These are phyloP conservation scores for Anseranas semipalmata DNA, from an alignment of 2,113 vertebrate genomes.

Conservation along the genomic window DNA sequence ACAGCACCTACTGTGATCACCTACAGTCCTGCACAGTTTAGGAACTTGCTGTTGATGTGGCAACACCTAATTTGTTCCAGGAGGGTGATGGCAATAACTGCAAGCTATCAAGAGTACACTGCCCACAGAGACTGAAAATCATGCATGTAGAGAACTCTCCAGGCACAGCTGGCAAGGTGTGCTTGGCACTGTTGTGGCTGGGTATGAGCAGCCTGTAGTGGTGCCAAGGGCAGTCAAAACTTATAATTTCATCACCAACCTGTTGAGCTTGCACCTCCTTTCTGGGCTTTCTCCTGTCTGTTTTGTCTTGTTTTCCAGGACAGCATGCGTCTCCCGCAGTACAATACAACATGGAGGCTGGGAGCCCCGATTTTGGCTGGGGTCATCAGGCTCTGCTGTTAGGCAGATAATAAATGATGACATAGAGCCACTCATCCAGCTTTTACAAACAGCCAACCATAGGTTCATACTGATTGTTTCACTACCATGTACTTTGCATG, in stretches of 20 bases:
- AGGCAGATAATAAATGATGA: neutral
- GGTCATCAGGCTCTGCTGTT: neutral
- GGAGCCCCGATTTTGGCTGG: neutral
- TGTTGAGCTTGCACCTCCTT: neutral
- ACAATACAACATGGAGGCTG: neutral
- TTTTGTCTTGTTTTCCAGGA: neutral
- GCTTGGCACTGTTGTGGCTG: neutral
- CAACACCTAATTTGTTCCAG: neutral
- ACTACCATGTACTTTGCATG: neutral
- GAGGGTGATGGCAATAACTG: neutral
- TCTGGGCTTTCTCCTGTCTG: neutral
- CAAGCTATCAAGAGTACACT: accelerated
- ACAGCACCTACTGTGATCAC: neutral
- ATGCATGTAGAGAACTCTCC: neutral
- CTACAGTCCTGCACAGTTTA: neutral
- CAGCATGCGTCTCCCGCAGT: neutral
- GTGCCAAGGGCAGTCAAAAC: no score
- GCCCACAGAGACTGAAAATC: neutral
- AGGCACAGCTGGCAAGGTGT: neutral
- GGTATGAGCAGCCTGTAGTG: neutral
- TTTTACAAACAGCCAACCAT: neutral
- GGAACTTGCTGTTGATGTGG: neutral
- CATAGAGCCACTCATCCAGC: neutral
- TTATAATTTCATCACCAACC: neutral
- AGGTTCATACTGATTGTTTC: neutral